Conservation (phyloP, 2,797 vertebrate genomes). For the Gymnodraco acuticeps region DNA sequence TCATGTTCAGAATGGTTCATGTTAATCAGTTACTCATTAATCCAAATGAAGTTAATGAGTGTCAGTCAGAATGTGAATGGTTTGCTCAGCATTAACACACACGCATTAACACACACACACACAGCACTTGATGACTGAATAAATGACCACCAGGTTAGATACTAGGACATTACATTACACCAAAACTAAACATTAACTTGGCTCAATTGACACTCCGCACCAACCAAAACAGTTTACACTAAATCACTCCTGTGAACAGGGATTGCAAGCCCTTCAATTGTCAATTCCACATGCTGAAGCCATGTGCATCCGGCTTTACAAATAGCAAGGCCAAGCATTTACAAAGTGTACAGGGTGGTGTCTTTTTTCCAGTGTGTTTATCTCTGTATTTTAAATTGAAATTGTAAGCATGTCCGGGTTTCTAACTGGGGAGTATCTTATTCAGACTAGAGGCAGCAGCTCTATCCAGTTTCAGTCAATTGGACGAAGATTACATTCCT, state of each 20-base stretch:
- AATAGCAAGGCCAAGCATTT: not conserved
- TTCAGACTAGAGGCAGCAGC: not conserved
- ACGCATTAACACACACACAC: conserved; percentile 6
- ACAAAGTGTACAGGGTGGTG: not conserved
- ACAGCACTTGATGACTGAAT: conserved; percentile 13
- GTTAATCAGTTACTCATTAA: conserved; percentile 75
- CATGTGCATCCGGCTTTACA: not conserved
- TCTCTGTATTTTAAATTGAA: not conserved
- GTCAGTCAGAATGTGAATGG: conserved; percentile 64
- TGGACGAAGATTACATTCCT: not conserved
- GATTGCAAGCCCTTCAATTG: not conserved
- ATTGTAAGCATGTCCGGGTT: not conserved
- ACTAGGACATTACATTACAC: conserved; percentile 1
- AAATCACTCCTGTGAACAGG: not conserved
- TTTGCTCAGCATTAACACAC: conserved; percentile 48
- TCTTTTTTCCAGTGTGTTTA: not conserved
- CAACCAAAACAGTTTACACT: not conserved
- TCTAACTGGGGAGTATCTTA: not conserved
- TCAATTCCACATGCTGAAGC: not conserved
- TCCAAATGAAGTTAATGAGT: conserved; percentile 74
- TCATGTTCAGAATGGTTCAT: conserved; percentile 50
- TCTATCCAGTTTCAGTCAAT: not conserved
- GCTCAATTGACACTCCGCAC: not conserved
- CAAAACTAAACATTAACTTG: conserved; percentile 37
- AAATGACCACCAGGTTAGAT: conserved; percentile 15